A percentile compares a stretch with the other conserved stretches of the same genome.
phyloP scores from a whole-genome alignment of 1,140 invertebrate genomes.

The Drusus annulatus region DNA sequence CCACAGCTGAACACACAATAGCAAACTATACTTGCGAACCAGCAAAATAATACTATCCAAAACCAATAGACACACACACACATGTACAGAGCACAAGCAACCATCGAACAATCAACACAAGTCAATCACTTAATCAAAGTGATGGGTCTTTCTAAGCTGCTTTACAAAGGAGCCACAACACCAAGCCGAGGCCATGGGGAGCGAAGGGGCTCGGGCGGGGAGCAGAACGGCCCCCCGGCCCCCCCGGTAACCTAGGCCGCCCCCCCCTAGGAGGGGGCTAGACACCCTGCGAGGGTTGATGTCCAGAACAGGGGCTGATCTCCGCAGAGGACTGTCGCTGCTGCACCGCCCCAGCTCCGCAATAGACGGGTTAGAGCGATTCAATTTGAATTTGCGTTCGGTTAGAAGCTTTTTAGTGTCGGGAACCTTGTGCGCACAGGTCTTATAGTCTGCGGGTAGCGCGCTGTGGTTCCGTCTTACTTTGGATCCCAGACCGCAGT shows the following conservation, averaged over 20 bases:
- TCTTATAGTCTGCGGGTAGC: constrained; percentile 64
- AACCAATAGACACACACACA: constrained; percentile 51
- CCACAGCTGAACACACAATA: constrained; percentile 49
- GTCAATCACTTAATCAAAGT: constrained; percentile 70
- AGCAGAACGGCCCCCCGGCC: constrained; percentile 56
- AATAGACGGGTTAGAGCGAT: constrained; percentile 68
- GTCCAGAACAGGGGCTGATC: constrained; percentile 56
- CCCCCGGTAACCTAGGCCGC: not conserved
- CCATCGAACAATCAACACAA: not conserved
- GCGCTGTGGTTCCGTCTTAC: constrained; percentile 66
- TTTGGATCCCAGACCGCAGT: constrained; percentile 37
- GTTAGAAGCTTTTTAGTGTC: constrained; percentile 64
- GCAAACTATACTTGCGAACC: constrained; percentile 41
- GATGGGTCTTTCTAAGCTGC: constrained; percentile 74
- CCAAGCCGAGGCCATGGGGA: constrained; percentile 74
- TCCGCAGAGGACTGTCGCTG: constrained; percentile 51
- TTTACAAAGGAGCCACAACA: constrained; percentile 76
- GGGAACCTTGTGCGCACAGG: constrained; percentile 63
- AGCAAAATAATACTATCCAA: constrained; percentile 44
- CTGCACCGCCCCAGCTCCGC: constrained; percentile 63
- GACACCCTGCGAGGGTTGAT: constrained; percentile 45
- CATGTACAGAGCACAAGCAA: constrained; percentile 36
- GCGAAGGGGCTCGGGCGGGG: constrained; percentile 65
- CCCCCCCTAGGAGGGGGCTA: constrained; percentile 21
- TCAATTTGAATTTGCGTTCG: constrained; percentile 65